These are phyloP conservation scores for Drosophila subobscura DNA, from an alignment of 1,140 invertebrate genomes.

Conservation along the genomic window DNA sequence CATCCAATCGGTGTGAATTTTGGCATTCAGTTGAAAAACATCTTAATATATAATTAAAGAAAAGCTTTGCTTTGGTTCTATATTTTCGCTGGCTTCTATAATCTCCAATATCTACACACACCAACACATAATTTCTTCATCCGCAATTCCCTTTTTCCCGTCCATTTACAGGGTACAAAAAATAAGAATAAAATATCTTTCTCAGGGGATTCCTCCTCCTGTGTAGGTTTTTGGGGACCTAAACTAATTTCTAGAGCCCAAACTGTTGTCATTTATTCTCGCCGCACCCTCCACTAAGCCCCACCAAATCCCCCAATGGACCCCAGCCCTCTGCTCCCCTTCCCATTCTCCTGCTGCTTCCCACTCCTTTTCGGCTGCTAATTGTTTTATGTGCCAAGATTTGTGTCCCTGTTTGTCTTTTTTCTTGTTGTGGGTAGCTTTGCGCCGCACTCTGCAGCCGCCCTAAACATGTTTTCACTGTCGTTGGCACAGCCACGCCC, in stretches of 20 bases:
- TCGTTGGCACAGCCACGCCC: constrained; percentile 49
- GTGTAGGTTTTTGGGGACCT: constrained; percentile 3
- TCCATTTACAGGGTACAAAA: not conserved
- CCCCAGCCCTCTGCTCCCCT: not conserved
- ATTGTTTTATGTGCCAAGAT: constrained; percentile 82
- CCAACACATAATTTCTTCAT: too few species aligned
- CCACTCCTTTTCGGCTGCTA: constrained; percentile 41
- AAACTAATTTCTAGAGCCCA: constrained; percentile 68
- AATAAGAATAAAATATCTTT: constrained; percentile 39
- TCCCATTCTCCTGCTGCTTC: not conserved
- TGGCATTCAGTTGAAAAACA: too few species aligned
- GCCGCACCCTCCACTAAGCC: constrained; percentile 43
- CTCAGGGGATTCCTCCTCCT: not conserved
- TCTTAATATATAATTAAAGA: too few species aligned
- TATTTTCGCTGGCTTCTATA: too few species aligned
- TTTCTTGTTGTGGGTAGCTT: constrained; percentile 14
- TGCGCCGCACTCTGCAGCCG: constrained; percentile 38
- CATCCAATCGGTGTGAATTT: too few species aligned
- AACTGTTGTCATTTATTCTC: constrained; percentile 70
- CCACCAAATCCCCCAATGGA: constrained; percentile 1
- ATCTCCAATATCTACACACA: too few species aligned
- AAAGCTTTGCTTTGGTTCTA: too few species aligned
- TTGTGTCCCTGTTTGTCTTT: constrained; percentile 69
- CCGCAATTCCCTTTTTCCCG: too few species aligned
- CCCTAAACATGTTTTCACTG: constrained; percentile 69